Evolutionary conservation across 1,140 invertebrate species (phyloP).

Genomic region (Euwallacea similis): DNA sequence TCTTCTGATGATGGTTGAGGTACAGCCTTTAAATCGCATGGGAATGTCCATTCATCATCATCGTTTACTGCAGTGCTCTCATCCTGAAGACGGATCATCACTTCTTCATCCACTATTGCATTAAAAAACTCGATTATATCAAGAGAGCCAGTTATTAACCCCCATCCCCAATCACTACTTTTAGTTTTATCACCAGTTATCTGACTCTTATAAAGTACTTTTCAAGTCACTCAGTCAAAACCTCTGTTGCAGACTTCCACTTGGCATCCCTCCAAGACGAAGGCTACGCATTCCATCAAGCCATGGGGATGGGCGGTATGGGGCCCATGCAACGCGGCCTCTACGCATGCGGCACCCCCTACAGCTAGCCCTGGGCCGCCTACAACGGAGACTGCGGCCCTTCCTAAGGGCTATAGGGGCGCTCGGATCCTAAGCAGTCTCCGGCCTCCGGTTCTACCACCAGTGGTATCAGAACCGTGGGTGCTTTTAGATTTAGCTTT

Average conservation of each 20-base stretch:
- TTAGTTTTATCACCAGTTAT: too few relatives aligned
- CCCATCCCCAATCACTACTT: too few relatives aligned
- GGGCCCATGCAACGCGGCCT: constrained; percentile 56
- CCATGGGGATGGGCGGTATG: constrained; percentile 57
- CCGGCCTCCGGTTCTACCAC: constrained; percentile 45
- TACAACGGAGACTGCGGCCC: constrained; percentile 56
- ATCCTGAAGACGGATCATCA: too few relatives aligned
- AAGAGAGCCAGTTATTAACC: too few relatives aligned
- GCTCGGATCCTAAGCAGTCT: constrained; percentile 52
- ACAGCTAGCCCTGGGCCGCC: constrained; percentile 57
- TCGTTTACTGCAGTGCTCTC: too few relatives aligned
- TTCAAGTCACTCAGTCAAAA: too few relatives aligned
- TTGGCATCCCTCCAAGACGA: constrained; percentile 57
- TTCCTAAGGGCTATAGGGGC: constrained; percentile 48
- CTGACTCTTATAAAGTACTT: too few relatives aligned
- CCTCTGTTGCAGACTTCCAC: constrained; percentile 55
- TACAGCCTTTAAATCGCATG: too few relatives aligned
- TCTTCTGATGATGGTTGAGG: too few relatives aligned
- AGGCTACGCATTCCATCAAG: constrained; percentile 57
- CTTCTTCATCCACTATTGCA: too few relatives aligned
- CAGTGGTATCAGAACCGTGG: constrained; percentile 24
- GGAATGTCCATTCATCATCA: too few relatives aligned
- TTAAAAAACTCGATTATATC: too few relatives aligned
- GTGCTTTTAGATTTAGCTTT: constrained; percentile 14
- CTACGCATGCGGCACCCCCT: constrained; percentile 56